phyloP scores from a whole-genome alignment of 1,140 invertebrate species.

The Cataglyphis hispanica region DNA sequence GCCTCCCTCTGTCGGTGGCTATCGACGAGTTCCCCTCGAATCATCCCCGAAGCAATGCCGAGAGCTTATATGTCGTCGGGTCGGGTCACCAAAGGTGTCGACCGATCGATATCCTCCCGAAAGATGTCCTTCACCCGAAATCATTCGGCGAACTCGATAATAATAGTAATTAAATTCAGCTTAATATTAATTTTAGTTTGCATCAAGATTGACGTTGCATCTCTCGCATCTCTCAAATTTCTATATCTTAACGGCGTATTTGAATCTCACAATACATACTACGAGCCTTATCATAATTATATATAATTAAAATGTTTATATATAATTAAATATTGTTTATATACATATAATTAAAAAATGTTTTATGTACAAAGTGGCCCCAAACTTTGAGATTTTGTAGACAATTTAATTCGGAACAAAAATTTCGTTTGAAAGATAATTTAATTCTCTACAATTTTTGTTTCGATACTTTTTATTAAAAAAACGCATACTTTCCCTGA shows the following conservation, averaged over 20 bases:
- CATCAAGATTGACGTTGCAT: neutral
- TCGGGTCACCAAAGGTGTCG: conserved; percentile 52
- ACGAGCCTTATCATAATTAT: too few relatives aligned
- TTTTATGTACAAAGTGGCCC: too few relatives aligned
- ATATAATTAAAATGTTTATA: too few relatives aligned
- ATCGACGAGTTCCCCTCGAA: conserved; percentile 64
- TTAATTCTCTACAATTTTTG: too few relatives aligned
- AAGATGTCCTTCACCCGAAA: conserved; percentile 8
- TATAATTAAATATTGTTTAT: too few relatives aligned
- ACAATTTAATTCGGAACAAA: too few relatives aligned
- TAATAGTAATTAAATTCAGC: conserved; percentile 45
- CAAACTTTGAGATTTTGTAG: too few relatives aligned
- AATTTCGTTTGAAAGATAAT: too few relatives aligned
- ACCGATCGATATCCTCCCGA: conserved; percentile 62
- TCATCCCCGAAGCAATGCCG: conserved; percentile 49
- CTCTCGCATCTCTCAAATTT: neutral
- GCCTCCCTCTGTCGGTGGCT: conserved; percentile 65
- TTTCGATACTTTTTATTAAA: too few relatives aligned
- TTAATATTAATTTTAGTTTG: conserved; percentile 7
- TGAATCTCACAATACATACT: neutral
- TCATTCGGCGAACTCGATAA: conserved; percentile 7
- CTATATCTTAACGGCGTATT: neutral
- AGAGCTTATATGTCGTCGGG: conserved; percentile 19
- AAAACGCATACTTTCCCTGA: too few relatives aligned
- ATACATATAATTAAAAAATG: too few relatives aligned